Conservation (phyloP, 2,888 invertebrate species). For the Mechanitis messenoides region DNA sequence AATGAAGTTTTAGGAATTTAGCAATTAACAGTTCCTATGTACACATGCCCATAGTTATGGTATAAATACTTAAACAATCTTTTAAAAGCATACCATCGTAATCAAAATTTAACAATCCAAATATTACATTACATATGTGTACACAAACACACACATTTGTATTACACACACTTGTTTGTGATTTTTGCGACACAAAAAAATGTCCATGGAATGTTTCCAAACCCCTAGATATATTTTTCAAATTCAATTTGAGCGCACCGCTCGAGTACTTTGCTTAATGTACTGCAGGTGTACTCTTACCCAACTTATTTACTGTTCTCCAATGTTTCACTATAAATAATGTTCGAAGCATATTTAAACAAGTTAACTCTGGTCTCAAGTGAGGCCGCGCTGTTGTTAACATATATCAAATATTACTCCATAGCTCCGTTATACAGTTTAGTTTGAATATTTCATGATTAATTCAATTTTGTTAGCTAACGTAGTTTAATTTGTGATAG, state of each 20-base stretch:
- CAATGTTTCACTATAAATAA: conserved; percentile 39
- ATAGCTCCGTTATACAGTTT: conserved; percentile 11
- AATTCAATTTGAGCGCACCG: conserved; percentile 42
- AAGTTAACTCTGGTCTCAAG: conserved; percentile 25
- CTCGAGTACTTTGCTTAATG: conserved; percentile 42
- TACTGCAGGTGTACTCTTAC: conserved; percentile 41
- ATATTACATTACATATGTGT: no score
- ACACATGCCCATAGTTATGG: no score
- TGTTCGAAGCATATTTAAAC: conserved; percentile 39
- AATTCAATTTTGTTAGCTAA: background rate
- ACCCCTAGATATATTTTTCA: conserved; percentile 37
- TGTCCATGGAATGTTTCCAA: conserved; percentile 32
- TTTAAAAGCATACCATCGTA: no score
- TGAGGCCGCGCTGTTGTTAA: conserved; percentile 22
- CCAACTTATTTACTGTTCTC: conserved; percentile 37
- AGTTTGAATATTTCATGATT: conserved; percentile 8
- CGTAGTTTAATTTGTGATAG: background rate
- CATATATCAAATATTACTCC: conserved; percentile 21
- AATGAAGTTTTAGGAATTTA: no score
- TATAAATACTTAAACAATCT: no score
- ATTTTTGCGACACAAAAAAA: no score
- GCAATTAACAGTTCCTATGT: no score
- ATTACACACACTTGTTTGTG: background rate
- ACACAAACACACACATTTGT: no score
- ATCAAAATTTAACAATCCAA: no score